Evolutionary conservation across 1,140 invertebrate species (phyloP), one percentile per base, ranked within the genome.

Genomic region (Apolygus lucorum): DNA sequence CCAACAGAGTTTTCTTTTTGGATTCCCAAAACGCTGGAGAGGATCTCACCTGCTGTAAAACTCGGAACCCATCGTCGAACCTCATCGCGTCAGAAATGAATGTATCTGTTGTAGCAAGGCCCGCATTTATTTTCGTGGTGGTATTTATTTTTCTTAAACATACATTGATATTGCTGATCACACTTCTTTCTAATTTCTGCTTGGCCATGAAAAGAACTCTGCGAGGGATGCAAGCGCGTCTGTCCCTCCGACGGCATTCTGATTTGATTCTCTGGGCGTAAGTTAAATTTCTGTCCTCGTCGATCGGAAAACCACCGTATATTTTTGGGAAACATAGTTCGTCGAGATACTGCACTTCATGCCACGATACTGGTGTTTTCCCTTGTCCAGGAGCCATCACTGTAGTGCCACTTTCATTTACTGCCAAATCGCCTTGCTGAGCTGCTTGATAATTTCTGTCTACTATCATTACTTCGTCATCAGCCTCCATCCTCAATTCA

Each of bases 1-100:
- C 67, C 8, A 68, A 62, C 4, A 68, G n/a, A 25, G 59, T 42
- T 28, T 68, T 68, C 22, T 68, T 68, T 26, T 68, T 68, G 2
- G 17, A 17, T 26, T 68, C 49, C 49, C 49, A 68, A 62, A 62
- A 68, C n/a, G 67, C 67, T 11, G 67, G 67, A 17, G 49, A 22
- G 2, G 28, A 42, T 13, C 67, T 8, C 14, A 49, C 52, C n/a
- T 8, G 13, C 17, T 8, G 22, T n/a, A 68, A 62, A n/a, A 68
- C 14, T 68, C 28, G 59, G 28, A 25, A 68, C 2, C 67, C 67
- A 17, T 28, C 28, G 49, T 68, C 52, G 17, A 11, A 14, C 2
- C 13, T 29, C 2, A 49, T n/a, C 4, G 54, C 54, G 22, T 62
- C 24, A 8, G 8, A n/a, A n/a, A 62, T n/a, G 24, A 62, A 62